Conservation (phyloP, 2,888 invertebrate genomes). For the Lasioglossum marginatum region DNA sequence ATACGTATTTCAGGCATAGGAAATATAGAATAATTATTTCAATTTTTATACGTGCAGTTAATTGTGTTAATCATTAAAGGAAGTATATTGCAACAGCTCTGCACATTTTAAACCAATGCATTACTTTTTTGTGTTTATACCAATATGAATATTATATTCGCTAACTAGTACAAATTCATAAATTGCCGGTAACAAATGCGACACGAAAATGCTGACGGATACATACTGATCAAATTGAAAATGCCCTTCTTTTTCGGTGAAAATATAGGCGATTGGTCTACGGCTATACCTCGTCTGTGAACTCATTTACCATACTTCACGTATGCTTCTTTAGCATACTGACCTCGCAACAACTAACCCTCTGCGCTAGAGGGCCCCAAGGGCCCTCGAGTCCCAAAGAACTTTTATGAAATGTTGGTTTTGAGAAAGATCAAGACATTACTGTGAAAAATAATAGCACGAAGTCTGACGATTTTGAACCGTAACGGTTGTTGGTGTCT, state of each 20-base stretch:
- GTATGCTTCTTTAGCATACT: conserved; percentile 9
- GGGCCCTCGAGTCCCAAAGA: background rate
- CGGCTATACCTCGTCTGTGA: conserved; percentile 53
- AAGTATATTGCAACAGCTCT: no score
- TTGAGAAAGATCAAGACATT: background rate
- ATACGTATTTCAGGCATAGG: no score
- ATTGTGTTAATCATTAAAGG: background rate
- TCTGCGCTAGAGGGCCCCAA: conserved; percentile 6
- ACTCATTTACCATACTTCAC: background rate
- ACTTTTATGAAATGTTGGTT: background rate
- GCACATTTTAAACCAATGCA: background rate
- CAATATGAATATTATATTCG: background rate
- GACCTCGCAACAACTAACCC: conserved; percentile 12
- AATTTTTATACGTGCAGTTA: background rate
- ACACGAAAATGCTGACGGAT: background rate
- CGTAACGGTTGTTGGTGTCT: conserved; percentile 59
- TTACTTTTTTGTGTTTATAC: background rate
- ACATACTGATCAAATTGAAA: background rate
- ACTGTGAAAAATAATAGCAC: conserved; percentile 25
- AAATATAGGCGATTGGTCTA: background rate
- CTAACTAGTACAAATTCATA: background rate
- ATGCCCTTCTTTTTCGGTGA: background rate
- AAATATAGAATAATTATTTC: no score
- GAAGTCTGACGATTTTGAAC: conserved; percentile 51
- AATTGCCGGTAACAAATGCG: background rate